A percentile compares a stretch with the other conserved stretches of the same genome.
Evolutionary conservation across 37 sponge, comb jelly and placozoan species (phyloP).

Genomic region (Mnemiopsis leidyi): DNA sequence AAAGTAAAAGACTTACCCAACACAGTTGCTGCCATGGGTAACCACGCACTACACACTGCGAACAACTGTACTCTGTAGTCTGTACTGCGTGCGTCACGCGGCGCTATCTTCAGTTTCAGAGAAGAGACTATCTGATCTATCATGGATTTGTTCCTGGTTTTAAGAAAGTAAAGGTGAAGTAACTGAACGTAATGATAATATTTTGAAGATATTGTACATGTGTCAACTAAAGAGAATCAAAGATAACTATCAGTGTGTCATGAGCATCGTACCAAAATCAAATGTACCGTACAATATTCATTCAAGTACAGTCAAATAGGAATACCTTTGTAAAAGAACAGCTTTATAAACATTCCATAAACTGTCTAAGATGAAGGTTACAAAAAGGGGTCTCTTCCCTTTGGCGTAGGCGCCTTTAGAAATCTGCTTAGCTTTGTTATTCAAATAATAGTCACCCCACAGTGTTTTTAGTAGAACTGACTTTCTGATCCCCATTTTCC

Average conservation of each 20-base stretch:
- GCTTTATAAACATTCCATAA: constrained; percentile 96
- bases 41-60: constrained; percentile 93
- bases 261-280: too few species aligned
- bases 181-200: too few species aligned
- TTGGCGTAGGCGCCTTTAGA: constrained; percentile 90
- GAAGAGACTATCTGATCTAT: constrained; percentile 87
- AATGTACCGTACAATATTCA: too few species aligned
- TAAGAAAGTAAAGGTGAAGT: too few species aligned
- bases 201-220: too few species aligned
- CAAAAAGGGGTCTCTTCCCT: constrained; percentile 97
- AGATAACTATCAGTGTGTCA: too few species aligned
- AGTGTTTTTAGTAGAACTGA: constrained; percentile 81
- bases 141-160: constrained; percentile 78
- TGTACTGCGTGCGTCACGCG: constrained; percentile 75
- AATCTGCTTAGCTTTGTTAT: constrained; percentile 84
- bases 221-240: too few species aligned
- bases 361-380: constrained; percentile 92
- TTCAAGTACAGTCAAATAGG: too few species aligned
- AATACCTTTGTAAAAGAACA: constrained; percentile 69
- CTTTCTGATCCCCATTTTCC: constrained; percentile 83
- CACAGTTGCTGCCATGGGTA: constrained; percentile 82
- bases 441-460: constrained; percentile 98
- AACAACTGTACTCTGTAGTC: constrained; percentile 75
- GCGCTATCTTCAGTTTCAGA: constrained; percentile 77
- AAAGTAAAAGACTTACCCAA: constrained; percentile 69